phyloP scores from a whole-genome alignment of 2,113 vertebrate genomes.

The Plestiodon gilberti region DNA sequence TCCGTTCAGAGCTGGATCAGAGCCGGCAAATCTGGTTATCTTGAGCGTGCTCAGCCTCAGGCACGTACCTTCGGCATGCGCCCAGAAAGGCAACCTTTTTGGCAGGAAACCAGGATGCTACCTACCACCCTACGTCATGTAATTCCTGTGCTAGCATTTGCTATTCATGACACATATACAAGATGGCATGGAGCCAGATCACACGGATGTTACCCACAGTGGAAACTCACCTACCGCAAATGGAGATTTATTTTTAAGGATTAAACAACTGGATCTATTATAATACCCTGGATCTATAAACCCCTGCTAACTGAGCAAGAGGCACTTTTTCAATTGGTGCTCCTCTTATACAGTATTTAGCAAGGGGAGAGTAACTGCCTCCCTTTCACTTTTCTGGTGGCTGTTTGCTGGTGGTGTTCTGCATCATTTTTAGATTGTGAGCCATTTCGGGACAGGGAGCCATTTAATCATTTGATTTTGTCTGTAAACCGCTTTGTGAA shows the following conservation, averaged over 20 bases:
- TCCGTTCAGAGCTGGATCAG: not conserved
- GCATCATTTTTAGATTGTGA: too few species aligned
- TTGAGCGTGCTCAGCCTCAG: fast-evolving
- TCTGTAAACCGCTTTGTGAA: too few species aligned
- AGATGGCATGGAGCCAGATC: not conserved
- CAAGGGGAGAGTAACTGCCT: too few species aligned
- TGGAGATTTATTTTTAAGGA: not conserved
- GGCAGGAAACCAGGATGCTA: not conserved
- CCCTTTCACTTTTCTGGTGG: too few species aligned
- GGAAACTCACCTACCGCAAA: not conserved
- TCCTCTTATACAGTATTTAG: too few species aligned
- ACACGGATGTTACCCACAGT: not conserved
- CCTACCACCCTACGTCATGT: not conserved
- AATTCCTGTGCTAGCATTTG: not conserved
- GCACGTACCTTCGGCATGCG: not conserved
- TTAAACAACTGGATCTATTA: not conserved
- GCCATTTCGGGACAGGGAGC: too few species aligned
- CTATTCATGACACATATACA: not conserved
- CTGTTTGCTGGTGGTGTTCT: too few species aligned
- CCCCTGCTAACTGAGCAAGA: too few species aligned
- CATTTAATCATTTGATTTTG: too few species aligned
- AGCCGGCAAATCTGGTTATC: conserved; percentile 12
- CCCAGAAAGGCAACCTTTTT: not conserved
- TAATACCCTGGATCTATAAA: too few species aligned
- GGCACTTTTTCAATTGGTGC: too few species aligned